These are phyloP conservation scores for Unio pictorum DNA, from an alignment of 2,888 invertebrate genomes.

Conservation along the genomic window DNA sequence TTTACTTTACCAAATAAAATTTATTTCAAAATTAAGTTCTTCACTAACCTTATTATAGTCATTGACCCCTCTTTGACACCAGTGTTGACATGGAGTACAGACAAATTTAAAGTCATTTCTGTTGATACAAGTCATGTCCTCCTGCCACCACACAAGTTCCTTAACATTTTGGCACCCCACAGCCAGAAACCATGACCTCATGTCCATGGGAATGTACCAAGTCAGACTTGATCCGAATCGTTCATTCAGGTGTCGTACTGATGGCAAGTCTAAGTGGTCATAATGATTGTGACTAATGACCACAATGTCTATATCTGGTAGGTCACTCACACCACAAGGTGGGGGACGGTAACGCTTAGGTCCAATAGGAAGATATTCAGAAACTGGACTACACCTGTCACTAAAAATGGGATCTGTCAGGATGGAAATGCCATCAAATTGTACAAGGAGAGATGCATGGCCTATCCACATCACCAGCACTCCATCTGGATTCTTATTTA, in stretches of 20 bases:
- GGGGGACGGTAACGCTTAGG: slow-evolving; percentile 68
- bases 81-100: slow-evolving; percentile 74
- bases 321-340: slow-evolving; percentile 63
- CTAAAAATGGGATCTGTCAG: slow-evolving; percentile 74
- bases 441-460: slow-evolving; percentile 73
- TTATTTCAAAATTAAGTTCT: no score
- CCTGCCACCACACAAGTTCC: slow-evolving; percentile 32
- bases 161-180: slow-evolving; percentile 43
- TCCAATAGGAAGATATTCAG: slow-evolving; percentile 46
- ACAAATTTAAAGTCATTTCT: slow-evolving; percentile 50
- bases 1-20: no score
- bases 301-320: slow-evolving; percentile 71
- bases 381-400: slow-evolving; percentile 65
- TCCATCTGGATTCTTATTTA: slow-evolving; percentile 37
- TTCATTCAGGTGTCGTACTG: slow-evolving; percentile 57
- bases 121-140: neutral
- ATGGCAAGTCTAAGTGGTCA: slow-evolving; percentile 72
- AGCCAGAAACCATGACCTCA: slow-evolving; percentile 62
- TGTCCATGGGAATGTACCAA: slow-evolving; percentile 60
- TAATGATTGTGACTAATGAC: slow-evolving; percentile 74
- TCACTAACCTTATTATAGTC: slow-evolving; percentile 71
- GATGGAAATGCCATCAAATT: slow-evolving; percentile 70
- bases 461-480: slow-evolving; percentile 72
- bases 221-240: slow-evolving; percentile 13
- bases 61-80: slow-evolving; percentile 70